Base-by-base conservation (phyloP, 2,797 vertebrate species). In the Anabacerthia variegaticeps region DNA sequence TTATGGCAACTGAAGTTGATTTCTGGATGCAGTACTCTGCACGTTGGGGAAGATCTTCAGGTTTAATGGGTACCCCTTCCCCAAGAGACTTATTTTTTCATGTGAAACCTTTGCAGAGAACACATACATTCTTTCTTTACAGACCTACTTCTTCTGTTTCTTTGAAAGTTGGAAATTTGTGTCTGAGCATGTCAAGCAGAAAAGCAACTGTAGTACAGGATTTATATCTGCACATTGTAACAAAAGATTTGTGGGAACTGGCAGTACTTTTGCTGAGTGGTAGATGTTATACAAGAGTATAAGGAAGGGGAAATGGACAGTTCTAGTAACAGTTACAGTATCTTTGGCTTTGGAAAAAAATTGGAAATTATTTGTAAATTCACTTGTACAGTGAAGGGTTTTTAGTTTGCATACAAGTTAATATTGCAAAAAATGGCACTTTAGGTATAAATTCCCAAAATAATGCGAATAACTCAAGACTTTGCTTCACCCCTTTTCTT, bases 1-100 rank as follows among this genome's bases (percentile, higher is more conserved):
- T 94, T 80, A 69, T 85, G 82, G 86, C 54, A 78, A 62, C 46
- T 74, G 82, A 91, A 87, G 81, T 75, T 95, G 89, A 91, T 93
- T 94, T 95, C 79, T 92, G 61, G 61, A 49, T 92, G 66, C 79
- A 85, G 49, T 82, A 14, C n/a, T 92, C 65, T 37, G 36, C 75
- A 30, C n/a, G 34, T 34, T 74, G 6, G 30, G 61, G 39, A 85
- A 77, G 66, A 79, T 77, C 46, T 81, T 82, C 19, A 36, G 41
- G 59, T 91, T 80, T 76, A 34, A 74, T 5, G 4, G 5, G 4
- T 37, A 44, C 8, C 17, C 34, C 14, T 85, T 22, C 51, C 37
- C 22, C 28, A 67, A 10, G 14, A 86, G 48, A 34, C 8, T 56
- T 32, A 20, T 27, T 4, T 32, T 34, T 65, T 39, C 4, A 10